Percentiles rank a stretch among this genome's conserved stretches.
Evolutionary conservation across 1,140 invertebrate genomes (phyloP).

Genomic region (Drosophila seguyi): DNA sequence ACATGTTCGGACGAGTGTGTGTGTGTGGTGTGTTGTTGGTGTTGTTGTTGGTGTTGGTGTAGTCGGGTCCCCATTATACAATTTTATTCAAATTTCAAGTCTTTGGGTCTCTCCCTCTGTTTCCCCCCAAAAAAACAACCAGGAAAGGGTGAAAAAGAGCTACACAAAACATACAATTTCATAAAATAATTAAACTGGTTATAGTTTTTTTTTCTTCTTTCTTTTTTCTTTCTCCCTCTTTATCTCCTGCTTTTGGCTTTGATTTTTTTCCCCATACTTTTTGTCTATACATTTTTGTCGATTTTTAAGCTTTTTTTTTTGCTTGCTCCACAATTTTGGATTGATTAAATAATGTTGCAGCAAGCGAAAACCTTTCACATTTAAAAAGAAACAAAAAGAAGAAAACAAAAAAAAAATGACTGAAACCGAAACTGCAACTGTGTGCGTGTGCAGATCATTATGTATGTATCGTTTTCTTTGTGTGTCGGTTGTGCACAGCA

Average conservation of each 20-base stretch:
- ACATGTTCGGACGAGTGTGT: conserved; percentile 24
- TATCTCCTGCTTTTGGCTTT: conserved; percentile 28
- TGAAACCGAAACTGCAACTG: conserved; percentile 30
- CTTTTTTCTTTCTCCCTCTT: conserved; percentile 24
- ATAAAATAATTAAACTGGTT: conserved; percentile 83
- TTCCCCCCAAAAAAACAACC: conserved; percentile 13
- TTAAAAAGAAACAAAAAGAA: conserved; percentile 36
- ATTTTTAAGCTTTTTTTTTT: conserved; percentile 66
- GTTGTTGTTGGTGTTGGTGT: background rate
- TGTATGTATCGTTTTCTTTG: conserved; percentile 73
- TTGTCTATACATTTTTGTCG: conserved; percentile 68
- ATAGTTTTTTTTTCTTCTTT: conserved; percentile 58
- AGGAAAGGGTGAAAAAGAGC: conserved; percentile 38
- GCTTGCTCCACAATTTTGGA: conserved; percentile 80
- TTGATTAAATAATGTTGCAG: conserved; percentile 84
- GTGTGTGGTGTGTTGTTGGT: background rate
- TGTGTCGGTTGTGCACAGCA: conserved; percentile 79
- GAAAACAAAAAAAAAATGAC: no score
- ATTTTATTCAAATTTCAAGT: conserved; percentile 77
- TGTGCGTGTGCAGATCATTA: conserved; percentile 50
- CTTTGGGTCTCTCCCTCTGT: conserved; percentile 7
- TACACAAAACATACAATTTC: conserved; percentile 64
- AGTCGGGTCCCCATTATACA: conserved; percentile 62
- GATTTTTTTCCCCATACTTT: conserved; percentile 12
- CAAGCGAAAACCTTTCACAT: conserved; percentile 83